Conservation (phyloP, 2,113 vertebrate genomes). For the Enhydra lutris region DNA sequence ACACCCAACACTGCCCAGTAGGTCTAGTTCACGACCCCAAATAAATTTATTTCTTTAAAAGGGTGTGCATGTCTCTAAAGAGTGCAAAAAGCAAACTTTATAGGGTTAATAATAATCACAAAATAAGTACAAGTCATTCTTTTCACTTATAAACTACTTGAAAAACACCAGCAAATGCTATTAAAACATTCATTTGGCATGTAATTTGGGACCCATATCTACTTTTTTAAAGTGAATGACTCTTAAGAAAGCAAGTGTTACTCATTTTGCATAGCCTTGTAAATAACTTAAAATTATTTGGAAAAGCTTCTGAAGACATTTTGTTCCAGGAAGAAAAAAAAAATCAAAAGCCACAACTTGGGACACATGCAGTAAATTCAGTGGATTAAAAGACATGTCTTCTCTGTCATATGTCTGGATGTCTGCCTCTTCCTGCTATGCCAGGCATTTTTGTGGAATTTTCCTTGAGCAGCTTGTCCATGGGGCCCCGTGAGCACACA, state of each 20-base stretch:
- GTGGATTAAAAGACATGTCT: neutral
- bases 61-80: neutral
- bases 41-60: neutral
- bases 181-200: neutral
- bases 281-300: neutral
- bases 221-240: neutral
- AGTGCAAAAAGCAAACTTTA: neutral
- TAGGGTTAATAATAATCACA: neutral
- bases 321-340: neutral
- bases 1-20: neutral
- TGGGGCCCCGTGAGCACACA: constrained; percentile 81
- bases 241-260: neutral
- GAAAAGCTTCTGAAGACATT: neutral
- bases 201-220: neutral
- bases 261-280: neutral
- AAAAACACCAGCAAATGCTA: constrained; percentile 25
- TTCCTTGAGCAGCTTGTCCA: constrained; percentile 82
- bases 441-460: constrained; percentile 83
- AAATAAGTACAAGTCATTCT: neutral
- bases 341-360: neutral
- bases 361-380: neutral
- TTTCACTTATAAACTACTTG: constrained; percentile 3
- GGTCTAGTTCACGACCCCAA: neutral
- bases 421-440: constrained; percentile 80
- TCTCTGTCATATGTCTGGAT: constrained; percentile 80